These are phyloP conservation scores for Cryptus viduatorius DNA, from an alignment of 2,888 invertebrate genomes.

Conservation along the genomic window DNA sequence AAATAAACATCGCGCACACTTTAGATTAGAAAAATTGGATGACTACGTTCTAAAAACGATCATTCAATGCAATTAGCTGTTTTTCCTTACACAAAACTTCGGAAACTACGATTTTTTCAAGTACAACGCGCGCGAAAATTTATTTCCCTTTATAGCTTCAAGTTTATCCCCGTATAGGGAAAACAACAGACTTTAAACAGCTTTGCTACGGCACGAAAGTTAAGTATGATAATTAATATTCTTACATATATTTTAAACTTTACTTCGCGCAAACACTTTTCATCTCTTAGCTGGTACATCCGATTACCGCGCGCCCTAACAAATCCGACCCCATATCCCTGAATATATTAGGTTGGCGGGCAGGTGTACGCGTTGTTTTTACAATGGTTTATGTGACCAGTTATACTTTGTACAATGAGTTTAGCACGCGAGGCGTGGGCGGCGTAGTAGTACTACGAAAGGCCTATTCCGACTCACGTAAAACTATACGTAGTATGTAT, in stretches of 20 bases:
- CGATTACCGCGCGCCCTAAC: slow-evolving; percentile 2
- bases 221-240: slow-evolving; percentile 18
- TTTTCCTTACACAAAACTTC: too few relatives aligned
- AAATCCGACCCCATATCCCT: slow-evolving; percentile 19
- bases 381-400: not conserved
- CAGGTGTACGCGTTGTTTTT: slow-evolving; percentile 32
- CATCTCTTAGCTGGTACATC: slow-evolving; percentile 13
- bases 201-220: not conserved
- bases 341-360: slow-evolving; percentile 36
- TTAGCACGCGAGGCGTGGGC: slow-evolving; percentile 29
- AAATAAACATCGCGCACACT: slow-evolving; percentile 55
- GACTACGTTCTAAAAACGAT: not conserved
- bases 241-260: not conserved
- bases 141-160: not conserved
- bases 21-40: not conserved
- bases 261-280: not conserved
- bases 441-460: slow-evolving; percentile 19
- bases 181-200: not conserved
- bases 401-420: slow-evolving; percentile 12
- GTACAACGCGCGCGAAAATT: not conserved
- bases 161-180: not conserved
- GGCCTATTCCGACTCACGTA: not conserved
- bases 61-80: not conserved
- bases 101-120: not conserved
- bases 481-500: slow-evolving; percentile 16